phyloP scores from a whole-genome alignment of 1,140 invertebrate genomes.

The Anastatus disparis region DNA sequence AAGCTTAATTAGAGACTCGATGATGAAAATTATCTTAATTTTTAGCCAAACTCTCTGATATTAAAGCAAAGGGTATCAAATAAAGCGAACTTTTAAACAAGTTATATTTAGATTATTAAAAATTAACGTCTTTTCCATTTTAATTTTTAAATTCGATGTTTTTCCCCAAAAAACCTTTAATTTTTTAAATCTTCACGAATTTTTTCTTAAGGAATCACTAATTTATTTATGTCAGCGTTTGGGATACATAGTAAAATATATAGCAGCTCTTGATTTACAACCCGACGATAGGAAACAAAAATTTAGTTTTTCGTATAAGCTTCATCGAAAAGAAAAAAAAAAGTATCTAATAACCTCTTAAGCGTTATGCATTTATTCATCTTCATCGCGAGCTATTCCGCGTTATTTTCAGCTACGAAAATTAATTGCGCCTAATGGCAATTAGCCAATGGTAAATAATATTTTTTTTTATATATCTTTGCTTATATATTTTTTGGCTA shows the following conservation, averaged over 20 bases:
- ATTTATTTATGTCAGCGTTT: slow-evolving; percentile 14
- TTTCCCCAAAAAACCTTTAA: too few species aligned
- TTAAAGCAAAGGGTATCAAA: too few species aligned
- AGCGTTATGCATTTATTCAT: slow-evolving; percentile 1
- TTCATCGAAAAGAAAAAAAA: not conserved
- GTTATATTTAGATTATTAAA: too few species aligned
- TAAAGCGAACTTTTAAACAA: too few species aligned
- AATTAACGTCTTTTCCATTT: too few species aligned
- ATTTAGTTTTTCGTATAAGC: too few species aligned
- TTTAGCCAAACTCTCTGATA: too few species aligned
- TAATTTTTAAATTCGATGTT: too few species aligned
- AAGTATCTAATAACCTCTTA: not conserved
- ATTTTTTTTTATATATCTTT: slow-evolving; percentile 13
- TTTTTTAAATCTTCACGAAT: too few species aligned
- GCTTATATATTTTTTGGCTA: not conserved
- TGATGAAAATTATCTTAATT: too few species aligned
- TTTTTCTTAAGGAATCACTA: too few species aligned
- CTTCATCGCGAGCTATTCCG: not conserved
- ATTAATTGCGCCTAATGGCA: slow-evolving; percentile 35
- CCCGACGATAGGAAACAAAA: not conserved
- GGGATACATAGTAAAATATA: not conserved
- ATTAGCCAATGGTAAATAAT: slow-evolving; percentile 9
- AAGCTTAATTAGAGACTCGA: too few species aligned
- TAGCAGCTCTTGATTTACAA: slow-evolving; percentile 5
- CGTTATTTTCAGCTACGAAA: slow-evolving; percentile 23